Percentiles rank a stretch among this genome's conserved stretches.
Evolutionary conservation across 1,140 invertebrate genomes (phyloP).

Genomic region (Leptonema lineaticorne): DNA sequence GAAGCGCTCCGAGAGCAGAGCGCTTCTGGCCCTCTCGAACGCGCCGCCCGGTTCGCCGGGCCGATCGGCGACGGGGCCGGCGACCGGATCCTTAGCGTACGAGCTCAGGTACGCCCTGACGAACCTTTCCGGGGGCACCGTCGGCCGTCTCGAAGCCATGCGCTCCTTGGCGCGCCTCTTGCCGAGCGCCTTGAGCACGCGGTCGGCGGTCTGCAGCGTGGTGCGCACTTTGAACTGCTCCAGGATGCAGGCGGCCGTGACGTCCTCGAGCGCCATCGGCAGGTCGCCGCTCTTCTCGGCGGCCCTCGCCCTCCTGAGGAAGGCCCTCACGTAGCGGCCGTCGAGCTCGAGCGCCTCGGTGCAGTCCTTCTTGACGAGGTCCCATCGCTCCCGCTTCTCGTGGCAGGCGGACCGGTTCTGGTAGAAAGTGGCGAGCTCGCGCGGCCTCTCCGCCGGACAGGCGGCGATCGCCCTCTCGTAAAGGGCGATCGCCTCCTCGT

Average conservation of each 20-base stretch:
- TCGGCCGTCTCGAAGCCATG: conserved; percentile 65
- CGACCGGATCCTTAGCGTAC: conserved; percentile 81
- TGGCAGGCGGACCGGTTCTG: conserved; percentile 95
- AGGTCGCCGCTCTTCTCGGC: conserved; percentile 77
- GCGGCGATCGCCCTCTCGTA: conserved; percentile 88
- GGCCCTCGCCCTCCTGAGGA: conserved; percentile 79
- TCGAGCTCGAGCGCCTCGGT: conserved; percentile 82
- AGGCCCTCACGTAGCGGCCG: conserved; percentile 86
- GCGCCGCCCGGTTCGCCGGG: conserved; percentile 48
- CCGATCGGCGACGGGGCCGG: conserved; percentile 2
- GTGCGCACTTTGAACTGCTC: conserved; percentile 83
- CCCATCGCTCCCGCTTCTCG: conserved; percentile 88
- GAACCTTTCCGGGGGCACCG: conserved; percentile 81
- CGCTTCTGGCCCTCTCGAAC: conserved; percentile 66
- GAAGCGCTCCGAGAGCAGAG: conserved; percentile 70
- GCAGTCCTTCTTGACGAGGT: conserved; percentile 84
- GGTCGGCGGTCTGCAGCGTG: conserved; percentile 79
- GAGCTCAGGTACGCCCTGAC: conserved; percentile 82
- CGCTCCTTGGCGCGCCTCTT: conserved; percentile 70
- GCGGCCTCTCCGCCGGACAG: conserved; percentile 72
- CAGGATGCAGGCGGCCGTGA: conserved; percentile 87
- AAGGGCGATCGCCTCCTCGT: conserved; percentile 80
- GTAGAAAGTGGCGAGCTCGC: conserved; percentile 86
- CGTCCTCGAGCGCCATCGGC: conserved; percentile 82
- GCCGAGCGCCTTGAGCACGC: conserved; percentile 78